Base-by-base conservation (phyloP, 1,140 invertebrate genomes). In the Drosophila chauvacae region DNA sequence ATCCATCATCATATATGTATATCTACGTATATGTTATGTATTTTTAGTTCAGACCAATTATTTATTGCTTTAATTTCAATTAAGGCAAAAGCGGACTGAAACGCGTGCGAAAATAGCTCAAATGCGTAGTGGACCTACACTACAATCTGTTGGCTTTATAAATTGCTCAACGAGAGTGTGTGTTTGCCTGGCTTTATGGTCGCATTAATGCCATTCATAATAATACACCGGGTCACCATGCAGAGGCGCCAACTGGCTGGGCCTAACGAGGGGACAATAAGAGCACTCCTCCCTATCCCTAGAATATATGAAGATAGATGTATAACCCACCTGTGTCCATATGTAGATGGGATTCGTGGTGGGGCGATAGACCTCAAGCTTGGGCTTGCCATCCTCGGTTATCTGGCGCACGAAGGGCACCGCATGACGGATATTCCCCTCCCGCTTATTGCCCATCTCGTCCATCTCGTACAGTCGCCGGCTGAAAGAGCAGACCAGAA, bases 341-440 rank as follows among this genome's bases (percentile, higher is more conserved):
- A 94, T 92, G 84, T 92, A 94, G 37, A 94, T 92, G 20, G 93
- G 92, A 90, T 94, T 94, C 42, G 94, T 94, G 20, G 94, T 94
- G n/a, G 93, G 92, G 28, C 92, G 71, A 61, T 93, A 93, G 53
- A 93, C 91, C 88, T 93, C 92, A 69, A 93, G 70, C 69, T 93
- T 93, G 70, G 92, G 91, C 70, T 92, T 93, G 65, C 92, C 92
- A 91, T 93, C 92, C 70, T 93, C 92, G 18, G 92, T 93, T 45
- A 93, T 93, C 79, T 94, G 94, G 72, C 94, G 93, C 1, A 94
- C 94, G 81, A 93, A 95, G 26, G 94, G 94, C 80, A 94, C 93
- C 14, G 93, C 93, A 66, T 93, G 94, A 33, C 94, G 92, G 18
- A 94, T 77, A 81, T 94, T 94, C 78, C 94, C 94, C 42, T 94